Evolutionary conservation across 2,797 vertebrate genomes (phyloP), one percentile per base, ranked within the genome.

Genomic region (Oophaga sylvatica): DNA sequence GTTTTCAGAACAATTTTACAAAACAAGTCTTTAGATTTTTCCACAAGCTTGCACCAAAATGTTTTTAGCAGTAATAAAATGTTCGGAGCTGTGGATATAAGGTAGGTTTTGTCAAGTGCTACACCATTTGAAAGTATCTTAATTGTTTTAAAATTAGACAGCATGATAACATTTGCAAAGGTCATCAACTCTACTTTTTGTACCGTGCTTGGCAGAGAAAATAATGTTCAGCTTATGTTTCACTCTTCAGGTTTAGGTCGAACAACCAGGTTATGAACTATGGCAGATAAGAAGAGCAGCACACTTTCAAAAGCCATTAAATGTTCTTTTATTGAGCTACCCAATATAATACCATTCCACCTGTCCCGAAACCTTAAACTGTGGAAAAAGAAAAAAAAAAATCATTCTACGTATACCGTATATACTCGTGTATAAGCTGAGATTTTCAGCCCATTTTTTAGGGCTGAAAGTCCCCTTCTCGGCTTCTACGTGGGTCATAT

Each of bases 121-220:
- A 85, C 75, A 48, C 48, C 35, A 85, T 59, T 67, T 81, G 59
- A 76, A 77, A 79, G 77, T 68, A 85, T 85, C 56, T 78, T 88
- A 65, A 81, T 88, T 45, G 67, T 81, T 10, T 76, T 81, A 15
- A 81, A 53, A 77, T 82, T 82, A 86, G 83, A 85, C 62, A 60
- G 79, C 78, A 81, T 85, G 45, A 76, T 88, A 81, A 81, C n/a
- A 57, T 81, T 81, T 81, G 59, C 70, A 85, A 88, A 81, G 82
- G 78, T 81, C 83, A 81, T 73, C 77, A 65, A 67, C 41, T 15
- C 56, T 67, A 35, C 56, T 75, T 76, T 65, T 81, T 56, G 41
- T 71, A 56, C 29, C 56, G 35, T 59, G 20, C 60, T 15, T 57
- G 71, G 11, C n/a, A 59, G 60, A 78, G 70, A 82, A 60, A 79